Evolutionary conservation across 92 coral and sea anemone species (phyloP).

Genomic region (Anthopleura xanthogrammica): DNA sequence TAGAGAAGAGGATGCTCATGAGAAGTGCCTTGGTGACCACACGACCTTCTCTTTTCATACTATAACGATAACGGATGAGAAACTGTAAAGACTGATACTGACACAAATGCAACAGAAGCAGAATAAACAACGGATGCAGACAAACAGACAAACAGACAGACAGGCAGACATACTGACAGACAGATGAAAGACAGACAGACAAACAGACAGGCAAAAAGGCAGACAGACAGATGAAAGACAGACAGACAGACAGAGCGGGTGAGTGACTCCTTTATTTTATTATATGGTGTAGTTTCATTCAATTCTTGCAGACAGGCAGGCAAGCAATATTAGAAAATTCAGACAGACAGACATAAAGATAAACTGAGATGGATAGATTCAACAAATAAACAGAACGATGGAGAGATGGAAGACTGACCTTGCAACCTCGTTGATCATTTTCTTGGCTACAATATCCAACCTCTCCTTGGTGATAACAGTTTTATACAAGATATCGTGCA

Average conservation of each 20-base stretch:
- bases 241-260: too few species aligned
- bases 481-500: slow-evolving; percentile 80
- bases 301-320: too few species aligned
- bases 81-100: not conserved
- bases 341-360: not conserved
- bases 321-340: not conserved
- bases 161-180: not conserved
- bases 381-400: not conserved
- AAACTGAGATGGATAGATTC: not conserved
- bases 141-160: not conserved
- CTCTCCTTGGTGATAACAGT: slow-evolving; percentile 84
- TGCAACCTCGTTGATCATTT: slow-evolving; percentile 97
- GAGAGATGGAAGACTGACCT: slow-evolving; percentile 41
- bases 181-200: too few species aligned
- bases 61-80: slow-evolving; percentile 10
- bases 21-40: slow-evolving; percentile 70
- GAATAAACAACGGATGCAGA: not conserved
- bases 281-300: too few species aligned
- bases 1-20: slow-evolving; percentile 64
- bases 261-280: too few species aligned
- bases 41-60: slow-evolving; percentile 93
- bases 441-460: slow-evolving; percentile 86
- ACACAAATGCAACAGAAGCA: not conserved
- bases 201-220: not conserved
- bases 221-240: too few species aligned